Conservation (phyloP, 37 sponge, comb jelly and placozoan genomes). For the Beroe ovata region DNA sequence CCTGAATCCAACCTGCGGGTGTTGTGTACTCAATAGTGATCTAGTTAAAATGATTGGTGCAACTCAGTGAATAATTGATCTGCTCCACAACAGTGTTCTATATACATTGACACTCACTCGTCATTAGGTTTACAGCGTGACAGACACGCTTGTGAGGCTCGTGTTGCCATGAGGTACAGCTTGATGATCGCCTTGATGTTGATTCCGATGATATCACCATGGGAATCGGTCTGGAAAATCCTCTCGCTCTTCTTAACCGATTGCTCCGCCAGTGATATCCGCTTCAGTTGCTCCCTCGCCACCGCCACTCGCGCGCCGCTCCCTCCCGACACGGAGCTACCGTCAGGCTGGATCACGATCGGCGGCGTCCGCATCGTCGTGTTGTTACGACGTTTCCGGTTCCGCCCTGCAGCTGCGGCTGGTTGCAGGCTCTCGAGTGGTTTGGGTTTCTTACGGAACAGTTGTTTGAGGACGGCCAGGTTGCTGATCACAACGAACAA, state of each 20-base stretch:
- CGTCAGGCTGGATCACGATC: background rate
- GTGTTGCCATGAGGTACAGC: slow-evolving; percentile 35
- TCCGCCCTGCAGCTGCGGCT: background rate
- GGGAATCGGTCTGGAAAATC: slow-evolving; percentile 53
- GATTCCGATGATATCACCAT: slow-evolving; percentile 49
- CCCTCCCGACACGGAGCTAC: background rate
- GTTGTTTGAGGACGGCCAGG: slow-evolving; percentile 54
- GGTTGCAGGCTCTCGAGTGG: background rate
- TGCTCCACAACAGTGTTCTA: too few relatives aligned
- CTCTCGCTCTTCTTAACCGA: slow-evolving; percentile 27
- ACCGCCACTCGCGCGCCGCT: background rate
- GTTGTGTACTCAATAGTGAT: too few relatives aligned
- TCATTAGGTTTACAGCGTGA: background rate
- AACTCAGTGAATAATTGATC: too few relatives aligned
- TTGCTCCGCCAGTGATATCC: slow-evolving; percentile 55
- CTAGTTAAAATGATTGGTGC: too few relatives aligned
- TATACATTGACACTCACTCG: background rate
- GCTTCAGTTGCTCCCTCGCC: background rate
- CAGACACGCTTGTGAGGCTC: background rate
- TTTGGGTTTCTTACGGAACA: slow-evolving; percentile 33
- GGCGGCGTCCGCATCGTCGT: background rate
- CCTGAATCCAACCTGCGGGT: too few relatives aligned
- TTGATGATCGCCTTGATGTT: slow-evolving; percentile 44
- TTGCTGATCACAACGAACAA: slow-evolving; percentile 4
- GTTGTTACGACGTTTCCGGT: background rate